Base-by-base conservation (phyloP, 2,797 vertebrate species). In the Pantherophis vulpinus region DNA sequence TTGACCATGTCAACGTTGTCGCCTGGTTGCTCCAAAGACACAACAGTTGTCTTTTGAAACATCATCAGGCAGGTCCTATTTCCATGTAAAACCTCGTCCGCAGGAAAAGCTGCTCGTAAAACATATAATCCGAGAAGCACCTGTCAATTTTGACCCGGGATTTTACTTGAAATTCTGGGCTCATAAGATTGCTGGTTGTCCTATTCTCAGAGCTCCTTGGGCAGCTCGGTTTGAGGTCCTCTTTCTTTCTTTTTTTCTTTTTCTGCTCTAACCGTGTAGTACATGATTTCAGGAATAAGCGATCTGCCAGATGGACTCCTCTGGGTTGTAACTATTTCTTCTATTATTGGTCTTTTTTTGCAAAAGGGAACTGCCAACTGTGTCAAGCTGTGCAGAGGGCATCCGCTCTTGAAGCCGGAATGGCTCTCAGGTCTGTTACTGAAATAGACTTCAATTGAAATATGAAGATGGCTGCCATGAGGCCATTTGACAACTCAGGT, bases 321-420 rank as follows among this genome's bases (percentile, higher is more conserved):
- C 93, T 93, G 91, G 32, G 47, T 83, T 93, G 79, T 37, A 86
- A 42, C 86, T 55, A 86, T 94, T 89, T 94, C 90, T 94, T 96
- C 93, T 94, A 94, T 6, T 91, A 94, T 90, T 94, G 88, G 60
- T 47, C 92, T 94, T 96, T 54, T 51, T 89, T 88, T 88, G 1
- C 92, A 90, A 37, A 14, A 37, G 54, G 91, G 92, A 20, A 86
- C 58, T 2, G 0, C 96, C 96, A 95, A 32, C 55, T 86, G 37
- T 70, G 18, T 92, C 87, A 93, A 32, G 95, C 94, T 94, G 96
- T 92, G 89, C 0, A 0, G 89, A 92, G 92, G 93, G 91, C 91
- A 92, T 95, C 91, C 56, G n/a, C 86, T 95, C 96, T 58, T 90
- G 18, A 93, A 29, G 94, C 95, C 94, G 94, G 94, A 95, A 94